Percentiles rank a stretch among this genome's conserved stretches.
Evolutionary conservation across 2,113 vertebrate species (phyloP).

Genomic region (Ammospiza nelsoni): DNA sequence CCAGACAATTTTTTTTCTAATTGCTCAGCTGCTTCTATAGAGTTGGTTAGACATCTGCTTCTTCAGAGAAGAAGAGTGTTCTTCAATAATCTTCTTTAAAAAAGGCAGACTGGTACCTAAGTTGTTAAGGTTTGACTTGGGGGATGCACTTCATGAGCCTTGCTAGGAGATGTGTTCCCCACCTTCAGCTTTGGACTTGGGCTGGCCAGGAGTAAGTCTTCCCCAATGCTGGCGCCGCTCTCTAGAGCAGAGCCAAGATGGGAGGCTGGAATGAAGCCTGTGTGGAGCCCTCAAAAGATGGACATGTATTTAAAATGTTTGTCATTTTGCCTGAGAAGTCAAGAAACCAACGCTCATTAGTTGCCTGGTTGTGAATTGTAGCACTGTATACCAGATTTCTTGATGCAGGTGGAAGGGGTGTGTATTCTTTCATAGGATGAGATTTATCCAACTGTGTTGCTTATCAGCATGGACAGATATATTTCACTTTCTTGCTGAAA

Average conservation of each 20-base stretch:
- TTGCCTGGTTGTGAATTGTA: background rate
- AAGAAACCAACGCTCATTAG: background rate
- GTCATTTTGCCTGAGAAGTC: background rate
- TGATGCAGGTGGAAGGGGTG: background rate
- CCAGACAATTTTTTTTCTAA: background rate
- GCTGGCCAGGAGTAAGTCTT: background rate
- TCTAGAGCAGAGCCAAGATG: background rate
- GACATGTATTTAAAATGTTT: background rate
- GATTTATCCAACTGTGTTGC: background rate
- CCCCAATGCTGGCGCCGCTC: fast-evolving
- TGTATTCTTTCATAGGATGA: background rate
- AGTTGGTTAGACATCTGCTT: background rate
- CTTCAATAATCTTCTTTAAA: background rate
- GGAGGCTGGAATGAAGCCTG: background rate
- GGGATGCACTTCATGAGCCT: fast-evolving
- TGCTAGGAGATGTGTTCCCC: background rate
- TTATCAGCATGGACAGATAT: background rate
- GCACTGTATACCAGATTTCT: background rate
- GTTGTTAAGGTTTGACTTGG: background rate
- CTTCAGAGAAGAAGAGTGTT: background rate
- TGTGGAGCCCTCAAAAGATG: background rate
- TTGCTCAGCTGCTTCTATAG: background rate
- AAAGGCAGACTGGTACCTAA: background rate
- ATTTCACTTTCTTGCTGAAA: background rate
- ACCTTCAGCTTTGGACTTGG: background rate